Percentiles rank a stretch among this genome's conserved stretches.
These are phyloP conservation scores for Caenorhabditis brenneri DNA, from an alignment of 1,140 invertebrate genomes.

Conservation along the genomic window DNA sequence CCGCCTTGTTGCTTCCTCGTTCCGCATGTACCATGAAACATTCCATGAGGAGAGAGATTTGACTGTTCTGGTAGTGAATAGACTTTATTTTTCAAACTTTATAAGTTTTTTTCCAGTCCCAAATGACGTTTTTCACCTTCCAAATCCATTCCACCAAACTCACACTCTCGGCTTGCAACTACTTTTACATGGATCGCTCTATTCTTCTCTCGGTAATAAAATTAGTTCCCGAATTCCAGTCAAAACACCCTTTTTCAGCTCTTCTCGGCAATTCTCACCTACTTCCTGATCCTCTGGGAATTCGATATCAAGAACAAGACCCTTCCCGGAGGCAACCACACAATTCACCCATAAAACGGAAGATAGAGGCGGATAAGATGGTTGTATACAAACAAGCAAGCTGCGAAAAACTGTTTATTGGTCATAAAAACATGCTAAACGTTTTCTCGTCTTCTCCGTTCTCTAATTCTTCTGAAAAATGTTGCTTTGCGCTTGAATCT, in stretches of 20 bases:
- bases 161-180: conserved; percentile 46
- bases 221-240: neutral
- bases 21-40: conserved; percentile 50
- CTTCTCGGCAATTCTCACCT: conserved; percentile 44
- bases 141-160: conserved; percentile 50
- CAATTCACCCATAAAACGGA: neutral
- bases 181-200: conserved; percentile 45
- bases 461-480: neutral
- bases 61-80: conserved; percentile 33
- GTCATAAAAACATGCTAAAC: neutral
- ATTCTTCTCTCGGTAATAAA: conserved; percentile 43
- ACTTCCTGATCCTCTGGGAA: conserved; percentile 44
- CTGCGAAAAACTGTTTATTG: conserved; percentile 18
- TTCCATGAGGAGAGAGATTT: conserved; percentile 44
- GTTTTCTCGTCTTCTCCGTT: neutral
- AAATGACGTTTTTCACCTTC: conserved; percentile 48
- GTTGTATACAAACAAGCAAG: neutral
- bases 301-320: conserved; percentile 30
- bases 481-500: too few relatives aligned
- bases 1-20: conserved; percentile 37
- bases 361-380: neutral
- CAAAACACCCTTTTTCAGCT: conserved; percentile 19
- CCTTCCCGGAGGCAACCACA: neutral
- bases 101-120: conserved; percentile 11
- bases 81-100: neutral